Percentiles rank a stretch among this genome's conserved stretches.
phyloP scores from a whole-genome alignment of 2,888 invertebrate genomes.

The Spilosoma lubricipeda region DNA sequence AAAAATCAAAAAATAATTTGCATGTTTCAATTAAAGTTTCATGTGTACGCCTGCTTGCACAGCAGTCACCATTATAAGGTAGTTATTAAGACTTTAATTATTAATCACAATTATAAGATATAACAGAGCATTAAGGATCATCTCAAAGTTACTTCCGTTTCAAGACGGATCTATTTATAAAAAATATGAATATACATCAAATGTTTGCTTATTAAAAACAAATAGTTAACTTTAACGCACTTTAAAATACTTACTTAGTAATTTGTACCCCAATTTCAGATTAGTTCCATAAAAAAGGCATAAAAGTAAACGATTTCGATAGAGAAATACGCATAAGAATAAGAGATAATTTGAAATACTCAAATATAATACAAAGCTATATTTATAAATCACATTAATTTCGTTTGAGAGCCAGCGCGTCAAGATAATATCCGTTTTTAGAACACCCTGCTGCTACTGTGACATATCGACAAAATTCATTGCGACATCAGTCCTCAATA shows the following conservation, averaged over 20 bases:
- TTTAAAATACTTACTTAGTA: not conserved
- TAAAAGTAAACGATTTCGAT: not conserved
- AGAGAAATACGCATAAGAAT: not conserved
- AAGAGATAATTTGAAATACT: not conserved
- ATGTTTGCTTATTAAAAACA: not conserved
- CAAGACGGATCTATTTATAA: too few relatives aligned
- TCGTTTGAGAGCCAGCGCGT: conserved; percentile 11
- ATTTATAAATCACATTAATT: conserved; percentile 12
- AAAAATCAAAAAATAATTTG: too few relatives aligned
- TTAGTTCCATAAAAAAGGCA: not conserved
- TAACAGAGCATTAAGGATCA: too few relatives aligned
- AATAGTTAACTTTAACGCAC: not conserved
- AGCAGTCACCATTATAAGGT: too few relatives aligned
- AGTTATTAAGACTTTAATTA: too few relatives aligned
- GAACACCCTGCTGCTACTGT: conserved; percentile 25
- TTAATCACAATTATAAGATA: too few relatives aligned
- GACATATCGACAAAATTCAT: conserved; percentile 52
- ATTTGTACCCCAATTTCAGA: not conserved
- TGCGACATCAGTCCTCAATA: conserved; percentile 23
- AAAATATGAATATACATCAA: too few relatives aligned
- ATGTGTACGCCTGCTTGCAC: too few relatives aligned
- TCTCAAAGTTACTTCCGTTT: too few relatives aligned
- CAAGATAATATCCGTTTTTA: conserved; percentile 46
- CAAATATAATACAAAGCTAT: not conserved
- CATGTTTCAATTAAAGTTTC: too few relatives aligned